These are phyloP conservation scores for Camptogramma bilineatum DNA, from an alignment of 2,888 invertebrate genomes.

Conservation along the genomic window DNA sequence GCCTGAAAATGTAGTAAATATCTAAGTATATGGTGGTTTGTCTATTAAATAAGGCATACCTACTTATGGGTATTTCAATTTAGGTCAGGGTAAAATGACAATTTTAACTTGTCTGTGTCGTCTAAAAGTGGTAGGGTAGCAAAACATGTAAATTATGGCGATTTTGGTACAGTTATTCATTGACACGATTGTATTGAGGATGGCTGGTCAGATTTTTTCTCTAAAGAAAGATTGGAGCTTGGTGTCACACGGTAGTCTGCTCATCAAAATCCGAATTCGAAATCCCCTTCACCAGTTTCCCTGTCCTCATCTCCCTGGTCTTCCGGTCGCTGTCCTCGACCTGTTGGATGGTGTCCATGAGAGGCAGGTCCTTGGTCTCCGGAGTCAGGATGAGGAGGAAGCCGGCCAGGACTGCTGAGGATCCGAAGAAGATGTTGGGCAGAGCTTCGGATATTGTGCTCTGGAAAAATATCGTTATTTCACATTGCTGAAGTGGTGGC, in stretches of 20 bases:
- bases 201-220: neutral
- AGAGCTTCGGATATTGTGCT: constrained; percentile 66
- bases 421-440: constrained; percentile 74
- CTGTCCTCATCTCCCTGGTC: constrained; percentile 21
- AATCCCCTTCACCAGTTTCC: constrained; percentile 16
- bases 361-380: constrained; percentile 68
- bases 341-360: constrained; percentile 71
- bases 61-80: too few species aligned
- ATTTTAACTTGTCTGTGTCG: too few species aligned
- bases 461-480: constrained; percentile 55
- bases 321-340: constrained; percentile 53
- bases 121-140: too few species aligned
- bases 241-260: constrained; percentile 15
- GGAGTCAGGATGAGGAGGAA: constrained; percentile 62
- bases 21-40: too few species aligned
- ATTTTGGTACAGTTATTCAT: too few species aligned
- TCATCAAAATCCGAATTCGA: constrained; percentile 22
- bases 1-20: too few species aligned
- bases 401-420: constrained; percentile 63
- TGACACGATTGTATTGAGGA: too few species aligned
- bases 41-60: too few species aligned
- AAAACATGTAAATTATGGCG: too few species aligned
- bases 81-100: too few species aligned
- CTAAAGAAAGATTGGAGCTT: neutral
- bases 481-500: neutral